Conservation (phyloP, 2,888 invertebrate species). For the Hesperia comma region DNA sequence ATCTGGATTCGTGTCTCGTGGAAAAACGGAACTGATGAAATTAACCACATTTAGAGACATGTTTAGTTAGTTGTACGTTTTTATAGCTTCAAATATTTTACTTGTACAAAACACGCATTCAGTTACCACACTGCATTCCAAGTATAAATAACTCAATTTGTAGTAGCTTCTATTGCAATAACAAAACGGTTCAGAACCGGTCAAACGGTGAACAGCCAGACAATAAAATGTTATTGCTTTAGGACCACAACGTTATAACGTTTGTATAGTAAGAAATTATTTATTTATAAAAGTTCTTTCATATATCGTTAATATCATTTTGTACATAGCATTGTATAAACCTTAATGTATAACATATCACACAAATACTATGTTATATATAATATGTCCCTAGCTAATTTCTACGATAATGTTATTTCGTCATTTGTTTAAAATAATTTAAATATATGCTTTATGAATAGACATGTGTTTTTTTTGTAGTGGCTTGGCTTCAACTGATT, state of each 20-base stretch:
- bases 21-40: neutral
- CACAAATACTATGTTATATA: conserved; percentile 5
- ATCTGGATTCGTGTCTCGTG: too few relatives aligned
- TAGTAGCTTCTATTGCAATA: conserved; percentile 2
- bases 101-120: neutral
- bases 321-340: conserved; percentile 5
- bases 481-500: too few relatives aligned
- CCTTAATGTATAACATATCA: conserved; percentile 29
- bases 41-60: neutral
- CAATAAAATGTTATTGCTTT: neutral
- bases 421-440: conserved; percentile 20
- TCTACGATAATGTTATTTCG: conserved; percentile 27
- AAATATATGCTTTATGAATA: conserved; percentile 27
- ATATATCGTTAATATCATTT: neutral
- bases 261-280: neutral
- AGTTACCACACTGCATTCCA: conserved; percentile 8
- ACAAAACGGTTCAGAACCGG: neutral
- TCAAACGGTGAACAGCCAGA: neutral
- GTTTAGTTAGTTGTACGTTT: neutral
- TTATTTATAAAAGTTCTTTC: conserved; percentile 1
- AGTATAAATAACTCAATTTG: conserved; percentile 11
- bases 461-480: neutral
- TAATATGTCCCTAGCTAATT: conserved; percentile 22
- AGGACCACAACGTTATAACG: neutral
- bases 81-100: neutral